phyloP scores from a whole-genome alignment of 2,888 invertebrate genomes.

The Ophion ellenae region DNA sequence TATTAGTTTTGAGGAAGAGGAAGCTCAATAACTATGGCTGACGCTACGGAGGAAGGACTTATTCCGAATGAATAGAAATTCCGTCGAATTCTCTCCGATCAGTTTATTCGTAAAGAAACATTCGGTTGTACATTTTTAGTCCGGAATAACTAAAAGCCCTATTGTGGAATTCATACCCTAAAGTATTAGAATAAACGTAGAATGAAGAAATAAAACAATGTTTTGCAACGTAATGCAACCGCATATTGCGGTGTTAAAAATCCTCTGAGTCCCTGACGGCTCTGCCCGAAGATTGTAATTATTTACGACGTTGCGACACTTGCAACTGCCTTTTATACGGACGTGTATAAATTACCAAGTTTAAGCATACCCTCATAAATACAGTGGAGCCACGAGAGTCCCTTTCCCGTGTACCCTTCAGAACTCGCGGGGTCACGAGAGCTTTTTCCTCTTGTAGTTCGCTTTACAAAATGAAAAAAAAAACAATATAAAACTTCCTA shows the following conservation, averaged over 20 bases:
- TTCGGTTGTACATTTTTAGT: no score
- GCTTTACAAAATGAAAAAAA: slow-evolving; percentile 31
- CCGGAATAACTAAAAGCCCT: no score
- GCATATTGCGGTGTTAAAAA: slow-evolving; percentile 23
- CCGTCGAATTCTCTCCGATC: background rate
- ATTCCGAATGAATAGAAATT: background rate
- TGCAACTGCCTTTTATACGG: slow-evolving; percentile 51
- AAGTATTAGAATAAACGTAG: background rate
- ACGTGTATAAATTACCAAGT: slow-evolving; percentile 69
- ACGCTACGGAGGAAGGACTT: background rate
- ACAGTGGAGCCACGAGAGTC: slow-evolving; percentile 55
- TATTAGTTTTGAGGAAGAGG: slow-evolving; percentile 67
- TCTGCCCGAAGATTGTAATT: slow-evolving; percentile 55
- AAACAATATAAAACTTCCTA: slow-evolving; percentile 66
- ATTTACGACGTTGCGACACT: slow-evolving; percentile 66
- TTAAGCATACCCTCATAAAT: slow-evolving; percentile 74
- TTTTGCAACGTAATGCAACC: slow-evolving; percentile 33
- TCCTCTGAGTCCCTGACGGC: slow-evolving; percentile 4
- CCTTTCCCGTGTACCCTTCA: slow-evolving; percentile 39
- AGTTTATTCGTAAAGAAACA: background rate
- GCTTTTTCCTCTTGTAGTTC: slow-evolving; percentile 43
- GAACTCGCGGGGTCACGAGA: slow-evolving; percentile 27
- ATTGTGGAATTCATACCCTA: no score
- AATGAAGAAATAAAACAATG: slow-evolving; percentile 17
- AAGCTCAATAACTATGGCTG: background rate